Evolutionary conservation across 2,888 invertebrate species (phyloP), one percentile per base, ranked within the genome.

Genomic region (Mythimna albipuncta): DNA sequence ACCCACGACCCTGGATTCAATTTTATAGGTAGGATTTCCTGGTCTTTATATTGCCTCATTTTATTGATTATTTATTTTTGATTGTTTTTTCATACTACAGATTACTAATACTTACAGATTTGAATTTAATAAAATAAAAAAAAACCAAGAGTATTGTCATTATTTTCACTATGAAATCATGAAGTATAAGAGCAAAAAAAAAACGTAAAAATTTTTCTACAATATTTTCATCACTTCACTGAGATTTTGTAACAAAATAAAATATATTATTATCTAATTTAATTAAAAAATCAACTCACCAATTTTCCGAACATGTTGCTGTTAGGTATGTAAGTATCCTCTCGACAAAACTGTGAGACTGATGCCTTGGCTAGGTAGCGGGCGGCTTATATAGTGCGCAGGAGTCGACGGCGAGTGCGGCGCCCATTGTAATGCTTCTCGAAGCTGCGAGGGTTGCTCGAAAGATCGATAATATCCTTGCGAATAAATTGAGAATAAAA

Each of bases 301-400:
- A 95, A 87, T 93, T 96, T 96, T 85, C 93, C 94, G 94, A 90
- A 93, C 96, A 96, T 95, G 85, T 93, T 89, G 83, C 76, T 80
- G 68, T 88, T 64, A 13, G 59, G 35, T 65, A 65, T 89, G 75
- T 79, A n/a, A n/a, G 78, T 93, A 94, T 95, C 95, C 95, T 95
- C 95, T 95, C 95, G 81, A 93, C 94, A 88, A 61, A 44, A 79
- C 77, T 89, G 94, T 93, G 95, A 95, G 95, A 95, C 95, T 95
- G 95, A 95, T 94, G 64, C 50, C 44, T 77, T 75, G 63, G 59
- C 64, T 58, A 65, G 59, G 55, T 47, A 32, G 81, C 64, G 64
- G 58, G 55, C 63, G 72, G 82, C 72, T 90, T 90, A 77, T 90
- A 90, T 90, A 90, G 63, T 11, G 68, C 81, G 78, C 66, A 74